Evolutionary conservation across 1,140 invertebrate species (phyloP).

Genomic region (Pogonomyrmex barbatus): DNA sequence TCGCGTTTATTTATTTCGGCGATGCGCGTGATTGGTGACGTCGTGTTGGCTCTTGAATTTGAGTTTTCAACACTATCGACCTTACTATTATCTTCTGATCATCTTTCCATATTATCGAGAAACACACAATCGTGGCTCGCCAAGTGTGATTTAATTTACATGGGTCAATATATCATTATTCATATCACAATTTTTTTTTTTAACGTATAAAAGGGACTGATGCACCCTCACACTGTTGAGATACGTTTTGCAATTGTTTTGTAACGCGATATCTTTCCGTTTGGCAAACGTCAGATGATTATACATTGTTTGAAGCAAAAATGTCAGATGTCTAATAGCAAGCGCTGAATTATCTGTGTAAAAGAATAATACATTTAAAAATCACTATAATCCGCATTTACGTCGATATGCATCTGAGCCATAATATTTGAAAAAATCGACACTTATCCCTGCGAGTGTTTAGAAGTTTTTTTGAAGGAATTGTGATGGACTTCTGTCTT

Average conservation of each 20-base stretch:
- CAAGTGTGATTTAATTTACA: neutral
- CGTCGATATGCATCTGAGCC: too few relatives aligned
- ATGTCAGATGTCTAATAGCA: constrained; percentile 97
- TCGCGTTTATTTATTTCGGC: too few relatives aligned
- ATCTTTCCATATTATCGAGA: too few relatives aligned
- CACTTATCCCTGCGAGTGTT: too few relatives aligned
- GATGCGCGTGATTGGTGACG: too few relatives aligned
- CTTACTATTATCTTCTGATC: too few relatives aligned
- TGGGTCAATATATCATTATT: constrained; percentile 11
- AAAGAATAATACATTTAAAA: neutral
- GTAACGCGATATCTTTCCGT: constrained; percentile 92
- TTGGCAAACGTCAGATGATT: constrained; percentile 91
- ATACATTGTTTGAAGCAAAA: constrained; percentile 95
- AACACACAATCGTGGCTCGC: too few relatives aligned
- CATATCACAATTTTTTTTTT: neutral
- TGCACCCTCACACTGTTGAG: constrained; percentile 94
- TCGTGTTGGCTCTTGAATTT: too few relatives aligned
- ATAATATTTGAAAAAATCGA: too few relatives aligned
- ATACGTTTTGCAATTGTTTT: constrained; percentile 93
- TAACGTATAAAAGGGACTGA: constrained; percentile 90
- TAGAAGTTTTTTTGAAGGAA: too few relatives aligned
- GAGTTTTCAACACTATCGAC: too few relatives aligned
- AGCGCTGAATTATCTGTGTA: constrained; percentile 90
- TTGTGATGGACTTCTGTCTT: too few relatives aligned
- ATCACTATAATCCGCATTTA: neutral